phyloP scores from a whole-genome alignment of 2,113 vertebrate genomes.

The Numenius arquata region DNA sequence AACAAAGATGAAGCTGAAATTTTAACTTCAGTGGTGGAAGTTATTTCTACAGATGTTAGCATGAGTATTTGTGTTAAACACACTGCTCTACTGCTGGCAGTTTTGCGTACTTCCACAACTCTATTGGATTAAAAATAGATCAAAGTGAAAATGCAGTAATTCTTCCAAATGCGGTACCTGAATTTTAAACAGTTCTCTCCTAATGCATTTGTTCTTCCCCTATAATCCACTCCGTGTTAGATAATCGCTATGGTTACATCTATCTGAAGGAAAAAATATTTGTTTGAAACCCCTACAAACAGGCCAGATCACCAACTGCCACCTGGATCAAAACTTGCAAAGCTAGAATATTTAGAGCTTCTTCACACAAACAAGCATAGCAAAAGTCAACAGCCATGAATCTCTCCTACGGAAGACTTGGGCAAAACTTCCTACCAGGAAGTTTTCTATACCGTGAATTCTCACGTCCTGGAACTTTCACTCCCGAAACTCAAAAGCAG shows the following conservation, averaged over 20 bases:
- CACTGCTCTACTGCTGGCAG: neutral
- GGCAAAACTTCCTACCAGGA: neutral
- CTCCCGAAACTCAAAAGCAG: neutral
- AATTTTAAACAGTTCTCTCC: constrained; percentile 40
- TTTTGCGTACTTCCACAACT: neutral
- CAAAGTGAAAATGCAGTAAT: constrained; percentile 6
- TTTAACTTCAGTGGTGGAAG: neutral
- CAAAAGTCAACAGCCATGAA: neutral
- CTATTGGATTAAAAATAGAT: constrained; percentile 30
- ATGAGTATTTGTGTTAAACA: neutral
- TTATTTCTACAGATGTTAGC: constrained; percentile 1
- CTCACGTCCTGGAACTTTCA: neutral
- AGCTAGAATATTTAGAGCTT: neutral
- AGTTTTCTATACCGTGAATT: neutral
- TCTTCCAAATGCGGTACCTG: constrained; percentile 19
- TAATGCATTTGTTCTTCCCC: constrained; percentile 9
- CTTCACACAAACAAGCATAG: neutral
- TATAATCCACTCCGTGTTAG: neutral
- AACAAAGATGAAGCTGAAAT: neutral
- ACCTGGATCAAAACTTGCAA: constrained; percentile 9
- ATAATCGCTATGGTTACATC: constrained; percentile 36
- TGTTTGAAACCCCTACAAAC: neutral
- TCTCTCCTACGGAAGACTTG: neutral
- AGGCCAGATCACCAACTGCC: neutral
- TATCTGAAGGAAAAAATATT: neutral